These are phyloP conservation scores for Mobula hypostoma DNA, from an alignment of 2,113 vertebrate genomes.

Conservation along the genomic window DNA sequence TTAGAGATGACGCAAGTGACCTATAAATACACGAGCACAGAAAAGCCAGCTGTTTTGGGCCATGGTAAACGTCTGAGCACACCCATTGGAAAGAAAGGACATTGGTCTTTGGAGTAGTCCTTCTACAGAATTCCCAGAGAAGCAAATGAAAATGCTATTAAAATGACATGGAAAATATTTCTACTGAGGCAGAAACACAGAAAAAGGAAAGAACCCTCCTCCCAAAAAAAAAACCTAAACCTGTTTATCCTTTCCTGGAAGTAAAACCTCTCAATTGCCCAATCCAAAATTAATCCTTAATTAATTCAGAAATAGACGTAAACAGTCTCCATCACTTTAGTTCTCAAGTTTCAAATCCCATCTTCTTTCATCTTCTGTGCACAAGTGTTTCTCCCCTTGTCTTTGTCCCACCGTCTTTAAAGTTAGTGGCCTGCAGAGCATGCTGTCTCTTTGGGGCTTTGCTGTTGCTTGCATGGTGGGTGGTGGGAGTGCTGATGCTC, in stretches of 20 bases:
- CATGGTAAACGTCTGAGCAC: neutral
- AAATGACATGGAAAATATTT: too few relatives aligned
- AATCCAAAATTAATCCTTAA: neutral
- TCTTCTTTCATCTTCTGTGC: neutral
- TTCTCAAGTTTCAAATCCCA: neutral
- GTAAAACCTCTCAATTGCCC: neutral
- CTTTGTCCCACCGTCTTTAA: neutral
- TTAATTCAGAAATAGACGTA: too few relatives aligned
- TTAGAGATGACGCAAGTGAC: neutral
- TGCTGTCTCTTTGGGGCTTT: too few relatives aligned
- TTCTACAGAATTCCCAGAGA: neutral
- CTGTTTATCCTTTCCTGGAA: too few relatives aligned
- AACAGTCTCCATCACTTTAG: neutral
- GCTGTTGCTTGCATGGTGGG: too few relatives aligned
- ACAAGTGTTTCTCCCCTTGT: neutral
- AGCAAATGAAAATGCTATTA: neutral
- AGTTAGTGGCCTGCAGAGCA: neutral
- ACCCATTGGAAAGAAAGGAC: neutral
- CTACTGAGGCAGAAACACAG: too few relatives aligned
- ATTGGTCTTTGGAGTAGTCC: neutral
- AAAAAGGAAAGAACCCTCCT: too few relatives aligned
- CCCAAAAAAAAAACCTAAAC: too few relatives aligned
- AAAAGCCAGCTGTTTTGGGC: neutral
- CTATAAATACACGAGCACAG: neutral
- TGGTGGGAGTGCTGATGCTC: too few relatives aligned